These are phyloP conservation scores for Porites cylindrica DNA, from an alignment of 92 coral and sea anemone species.

Conservation along the genomic window DNA sequence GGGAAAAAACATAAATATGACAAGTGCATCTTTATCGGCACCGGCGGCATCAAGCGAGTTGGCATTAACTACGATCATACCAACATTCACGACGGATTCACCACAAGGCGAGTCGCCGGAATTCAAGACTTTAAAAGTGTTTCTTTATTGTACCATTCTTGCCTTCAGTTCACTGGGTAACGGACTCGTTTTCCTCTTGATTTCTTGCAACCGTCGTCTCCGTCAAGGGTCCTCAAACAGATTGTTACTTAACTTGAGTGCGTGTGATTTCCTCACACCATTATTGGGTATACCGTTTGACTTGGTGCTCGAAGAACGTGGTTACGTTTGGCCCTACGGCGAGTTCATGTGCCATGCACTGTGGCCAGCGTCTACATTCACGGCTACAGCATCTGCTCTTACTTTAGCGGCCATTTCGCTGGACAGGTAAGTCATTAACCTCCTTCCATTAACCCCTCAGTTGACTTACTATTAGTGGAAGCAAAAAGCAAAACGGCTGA, in stretches of 20 bases:
- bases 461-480: too few relatives aligned
- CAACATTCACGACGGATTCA: background rate
- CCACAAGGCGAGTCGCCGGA: slow-evolving; percentile 38
- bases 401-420: slow-evolving; percentile 88
- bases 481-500: too few relatives aligned
- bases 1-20: background rate
- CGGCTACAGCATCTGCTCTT: slow-evolving; percentile 88
- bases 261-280: slow-evolving; percentile 78
- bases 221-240: slow-evolving; percentile 61
- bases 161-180: slow-evolving; percentile 69
- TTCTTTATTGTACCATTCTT: slow-evolving; percentile 61
- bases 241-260: slow-evolving; percentile 61
- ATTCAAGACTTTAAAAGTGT: slow-evolving; percentile 55
- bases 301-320: slow-evolving; percentile 77
- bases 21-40: background rate
- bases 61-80: background rate
- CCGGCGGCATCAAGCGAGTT: background rate
- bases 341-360: slow-evolving; percentile 71
- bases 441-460: too few relatives aligned
- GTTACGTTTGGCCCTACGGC: slow-evolving; percentile 82
- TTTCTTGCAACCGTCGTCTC: slow-evolving; percentile 58
- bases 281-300: slow-evolving; percentile 91
- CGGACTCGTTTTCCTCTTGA: slow-evolving; percentile 55
- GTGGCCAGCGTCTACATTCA: slow-evolving; percentile 90
- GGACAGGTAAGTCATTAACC: slow-evolving; percentile 67